These are phyloP conservation scores for Pyrocephalus nanus DNA, from an alignment of 2,797 vertebrate genomes.

Conservation along the genomic window DNA sequence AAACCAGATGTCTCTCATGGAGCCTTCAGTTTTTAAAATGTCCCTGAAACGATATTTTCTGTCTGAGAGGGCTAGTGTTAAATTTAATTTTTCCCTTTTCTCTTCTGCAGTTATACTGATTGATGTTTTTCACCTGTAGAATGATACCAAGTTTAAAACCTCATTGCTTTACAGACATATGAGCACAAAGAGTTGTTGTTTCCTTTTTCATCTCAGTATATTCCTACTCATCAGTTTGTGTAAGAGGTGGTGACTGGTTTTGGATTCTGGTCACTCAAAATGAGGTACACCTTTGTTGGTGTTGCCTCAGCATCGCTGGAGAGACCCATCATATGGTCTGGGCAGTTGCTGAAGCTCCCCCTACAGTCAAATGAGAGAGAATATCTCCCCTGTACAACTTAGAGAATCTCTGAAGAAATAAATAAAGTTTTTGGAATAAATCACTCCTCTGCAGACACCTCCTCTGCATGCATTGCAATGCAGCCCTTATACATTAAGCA, in stretches of 20 bases:
- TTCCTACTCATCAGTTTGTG: background rate
- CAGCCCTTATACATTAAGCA: background rate
- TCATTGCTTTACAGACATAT: background rate
- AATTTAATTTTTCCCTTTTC: background rate
- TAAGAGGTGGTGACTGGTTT: background rate
- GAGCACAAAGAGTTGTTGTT: background rate
- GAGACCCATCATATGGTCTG: fast-evolving
- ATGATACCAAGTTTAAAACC: background rate
- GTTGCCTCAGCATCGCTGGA: background rate
- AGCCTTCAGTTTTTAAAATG: background rate
- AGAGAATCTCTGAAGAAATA: background rate
- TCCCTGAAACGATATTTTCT: background rate
- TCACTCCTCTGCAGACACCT: background rate
- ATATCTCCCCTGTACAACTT: background rate
- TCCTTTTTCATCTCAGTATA: background rate
- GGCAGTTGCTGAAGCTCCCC: background rate
- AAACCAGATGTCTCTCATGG: fast-evolving
- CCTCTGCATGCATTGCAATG: background rate
- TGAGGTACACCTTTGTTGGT: background rate
- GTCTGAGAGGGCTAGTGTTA: background rate
- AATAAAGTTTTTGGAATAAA: background rate
- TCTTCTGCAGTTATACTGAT: background rate
- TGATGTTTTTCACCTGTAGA: background rate
- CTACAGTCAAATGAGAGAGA: background rate
- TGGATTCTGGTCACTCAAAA: background rate